Evolutionary conservation across 2,797 vertebrate genomes (phyloP).

Genomic region (Chiroxiphia lanceolata): DNA sequence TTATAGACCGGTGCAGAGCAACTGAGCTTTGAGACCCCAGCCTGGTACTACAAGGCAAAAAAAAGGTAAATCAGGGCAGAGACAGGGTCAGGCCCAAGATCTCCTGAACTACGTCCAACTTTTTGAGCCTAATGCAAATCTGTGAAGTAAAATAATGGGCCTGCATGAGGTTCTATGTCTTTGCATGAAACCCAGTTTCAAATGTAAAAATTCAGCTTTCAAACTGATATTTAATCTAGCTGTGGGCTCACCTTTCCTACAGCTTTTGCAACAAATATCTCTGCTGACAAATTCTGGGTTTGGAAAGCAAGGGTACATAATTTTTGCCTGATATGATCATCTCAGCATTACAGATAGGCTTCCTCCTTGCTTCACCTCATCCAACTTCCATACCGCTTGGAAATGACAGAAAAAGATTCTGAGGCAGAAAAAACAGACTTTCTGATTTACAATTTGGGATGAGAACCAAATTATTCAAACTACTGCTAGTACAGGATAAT

Average conservation of each 20-base stretch:
- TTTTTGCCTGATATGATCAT: neutral
- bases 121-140: neutral
- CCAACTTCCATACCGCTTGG: neutral
- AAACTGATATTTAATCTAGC: neutral
- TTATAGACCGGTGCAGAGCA: neutral
- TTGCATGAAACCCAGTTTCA: neutral
- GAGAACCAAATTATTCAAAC: neutral
- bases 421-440: neutral
- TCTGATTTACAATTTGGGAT: neutral
- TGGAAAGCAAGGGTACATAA: neutral
- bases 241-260: neutral
- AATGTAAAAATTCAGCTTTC: neutral
- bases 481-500: fast-evolving
- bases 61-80: neutral
- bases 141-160: neutral
- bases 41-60: neutral
- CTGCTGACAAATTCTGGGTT: neutral
- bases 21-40: neutral
- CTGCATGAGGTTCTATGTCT: neutral
- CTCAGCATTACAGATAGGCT: neutral
- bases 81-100: neutral
- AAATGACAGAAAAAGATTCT: neutral
- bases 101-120: neutral
- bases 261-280: neutral
- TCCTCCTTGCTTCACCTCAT: neutral